A percentile compares a stretch with the other conserved stretches of the same genome.
These are phyloP conservation scores for Agelaius phoeniceus DNA, from an alignment of 2,113 vertebrate species.

Conservation along the genomic window DNA sequence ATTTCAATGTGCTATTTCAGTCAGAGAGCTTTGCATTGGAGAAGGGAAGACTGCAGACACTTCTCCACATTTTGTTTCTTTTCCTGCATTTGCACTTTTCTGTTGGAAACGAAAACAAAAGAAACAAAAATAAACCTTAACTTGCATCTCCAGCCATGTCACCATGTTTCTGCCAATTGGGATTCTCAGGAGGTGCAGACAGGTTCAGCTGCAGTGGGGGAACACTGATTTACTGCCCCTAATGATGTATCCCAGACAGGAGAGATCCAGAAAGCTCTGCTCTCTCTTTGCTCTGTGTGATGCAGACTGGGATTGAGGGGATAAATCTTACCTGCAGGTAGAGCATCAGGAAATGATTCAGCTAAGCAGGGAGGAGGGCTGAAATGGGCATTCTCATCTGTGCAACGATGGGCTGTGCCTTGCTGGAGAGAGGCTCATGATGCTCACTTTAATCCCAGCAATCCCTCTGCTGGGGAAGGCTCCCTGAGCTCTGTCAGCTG, in stretches of 20 bases:
- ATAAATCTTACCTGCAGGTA: neutral
- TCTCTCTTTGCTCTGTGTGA: neutral
- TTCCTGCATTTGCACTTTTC: neutral
- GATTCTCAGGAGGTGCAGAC: neutral
- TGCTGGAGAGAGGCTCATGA: neutral
- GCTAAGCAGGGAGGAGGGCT: neutral
- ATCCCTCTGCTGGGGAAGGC: neutral
- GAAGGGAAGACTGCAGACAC: neutral
- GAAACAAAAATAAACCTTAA: neutral
- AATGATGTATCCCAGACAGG: neutral
- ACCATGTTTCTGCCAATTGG: neutral
- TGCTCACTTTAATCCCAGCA: neutral
- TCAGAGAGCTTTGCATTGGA: neutral
- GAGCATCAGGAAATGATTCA: neutral
- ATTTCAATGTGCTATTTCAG: conserved; percentile 5
- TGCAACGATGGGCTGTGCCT: neutral
- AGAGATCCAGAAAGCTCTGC: neutral
- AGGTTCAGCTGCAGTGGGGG: neutral
- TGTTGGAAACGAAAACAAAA: neutral
- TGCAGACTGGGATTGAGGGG: neutral
- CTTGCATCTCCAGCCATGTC: neutral
- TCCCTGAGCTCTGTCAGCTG: neutral
- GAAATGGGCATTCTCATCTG: neutral
- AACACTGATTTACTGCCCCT: neutral
- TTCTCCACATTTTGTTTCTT: neutral